phyloP scores from a whole-genome alignment of 2,113 vertebrate species.

The Alexandromys fortis region DNA sequence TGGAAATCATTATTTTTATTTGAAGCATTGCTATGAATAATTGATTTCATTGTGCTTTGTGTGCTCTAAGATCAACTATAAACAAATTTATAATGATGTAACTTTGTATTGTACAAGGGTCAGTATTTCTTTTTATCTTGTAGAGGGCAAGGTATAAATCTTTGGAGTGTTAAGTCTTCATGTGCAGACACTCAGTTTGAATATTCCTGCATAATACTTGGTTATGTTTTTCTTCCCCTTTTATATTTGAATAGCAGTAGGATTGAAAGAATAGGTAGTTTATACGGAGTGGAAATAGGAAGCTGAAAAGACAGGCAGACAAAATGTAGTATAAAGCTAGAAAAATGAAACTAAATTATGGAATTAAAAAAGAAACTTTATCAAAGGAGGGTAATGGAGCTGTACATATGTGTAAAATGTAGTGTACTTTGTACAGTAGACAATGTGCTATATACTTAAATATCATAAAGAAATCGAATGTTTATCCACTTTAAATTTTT shows the following conservation, averaged over 20 bases:
- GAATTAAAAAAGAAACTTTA: not conserved
- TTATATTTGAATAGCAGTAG: not conserved
- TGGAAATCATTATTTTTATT: slow-evolving; percentile 13
- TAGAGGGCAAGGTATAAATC: not conserved
- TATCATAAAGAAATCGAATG: not conserved
- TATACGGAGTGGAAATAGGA: not conserved
- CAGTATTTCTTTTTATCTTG: not conserved
- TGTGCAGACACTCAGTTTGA: not conserved
- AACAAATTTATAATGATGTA: not conserved
- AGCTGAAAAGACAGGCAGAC: not conserved
- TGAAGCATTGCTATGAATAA: slow-evolving; percentile 25
- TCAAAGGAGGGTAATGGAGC: not conserved
- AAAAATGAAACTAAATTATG: slow-evolving; percentile 7
- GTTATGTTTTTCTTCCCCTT: not conserved
- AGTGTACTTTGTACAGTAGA: not conserved
- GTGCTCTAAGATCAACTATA: slow-evolving; percentile 18
- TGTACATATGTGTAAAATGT: not conserved
- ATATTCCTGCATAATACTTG: not conserved
- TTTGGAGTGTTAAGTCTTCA: not conserved
- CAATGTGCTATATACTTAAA: not conserved
- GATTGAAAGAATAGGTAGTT: slow-evolving; percentile 14
- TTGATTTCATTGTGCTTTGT: slow-evolving; percentile 9
- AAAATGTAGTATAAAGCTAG: not conserved
- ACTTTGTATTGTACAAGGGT: not conserved
- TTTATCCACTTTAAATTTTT: not conserved